These are phyloP conservation scores for Eupithecia tripunctaria DNA, from an alignment of 2,888 invertebrate genomes.

Conservation along the genomic window DNA sequence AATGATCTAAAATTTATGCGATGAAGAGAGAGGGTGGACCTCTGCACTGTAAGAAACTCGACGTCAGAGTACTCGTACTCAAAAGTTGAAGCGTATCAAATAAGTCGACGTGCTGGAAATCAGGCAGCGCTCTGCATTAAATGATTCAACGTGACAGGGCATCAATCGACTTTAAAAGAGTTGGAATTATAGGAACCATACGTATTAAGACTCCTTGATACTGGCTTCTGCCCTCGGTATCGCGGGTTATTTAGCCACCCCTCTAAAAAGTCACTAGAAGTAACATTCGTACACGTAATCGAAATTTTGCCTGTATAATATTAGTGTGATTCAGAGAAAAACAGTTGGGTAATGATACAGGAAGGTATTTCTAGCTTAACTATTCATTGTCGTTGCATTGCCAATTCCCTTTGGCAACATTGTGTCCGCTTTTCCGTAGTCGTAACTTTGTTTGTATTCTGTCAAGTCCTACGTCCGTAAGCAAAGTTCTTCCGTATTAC, in stretches of 20 bases:
- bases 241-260: neutral
- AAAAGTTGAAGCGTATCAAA: no score
- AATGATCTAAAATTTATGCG: no score
- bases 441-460: slow-evolving; percentile 22
- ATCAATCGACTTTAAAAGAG: no score
- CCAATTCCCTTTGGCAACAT: slow-evolving; percentile 17
- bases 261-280: no score
- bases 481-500: slow-evolving; percentile 2
- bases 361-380: slow-evolving; percentile 18
- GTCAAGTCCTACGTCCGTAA: neutral
- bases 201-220: neutral
- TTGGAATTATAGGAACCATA: no score
- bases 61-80: no score
- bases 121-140: no score
- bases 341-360: slow-evolving; percentile 6
- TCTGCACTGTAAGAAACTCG: no score
- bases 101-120: no score
- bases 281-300: neutral
- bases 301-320: neutral
- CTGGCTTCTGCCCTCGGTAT: neutral
- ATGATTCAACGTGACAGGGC: no score
- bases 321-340: neutral
- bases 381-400: slow-evolving; percentile 28
- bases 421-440: slow-evolving; percentile 15
- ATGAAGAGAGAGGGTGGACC: no score